These are phyloP conservation scores for Brachionus calyciflorus DNA, from an alignment of 1,140 invertebrate genomes.

Conservation along the genomic window DNA sequence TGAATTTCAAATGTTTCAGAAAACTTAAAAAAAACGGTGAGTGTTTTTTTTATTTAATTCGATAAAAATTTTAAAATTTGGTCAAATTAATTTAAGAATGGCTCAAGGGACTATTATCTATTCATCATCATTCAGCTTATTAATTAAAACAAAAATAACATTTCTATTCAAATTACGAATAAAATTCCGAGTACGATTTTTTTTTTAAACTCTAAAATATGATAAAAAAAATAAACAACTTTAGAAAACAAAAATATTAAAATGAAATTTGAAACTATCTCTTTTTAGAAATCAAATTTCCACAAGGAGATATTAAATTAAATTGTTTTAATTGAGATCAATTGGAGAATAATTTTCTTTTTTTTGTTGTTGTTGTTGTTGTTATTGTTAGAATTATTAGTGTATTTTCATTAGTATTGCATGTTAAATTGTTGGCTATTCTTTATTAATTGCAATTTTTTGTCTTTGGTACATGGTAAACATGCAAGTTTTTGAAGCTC, in stretches of 20 bases:
- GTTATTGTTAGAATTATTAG: not conserved
- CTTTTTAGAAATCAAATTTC: slow-evolving; percentile 29
- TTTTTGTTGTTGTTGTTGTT: no score
- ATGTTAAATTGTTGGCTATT: slow-evolving; percentile 1
- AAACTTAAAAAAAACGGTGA: no score
- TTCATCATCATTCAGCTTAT: not conserved
- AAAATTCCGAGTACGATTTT: no score
- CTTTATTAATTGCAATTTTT: not conserved
- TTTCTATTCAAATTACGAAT: no score
- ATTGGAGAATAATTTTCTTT: slow-evolving; percentile 39
- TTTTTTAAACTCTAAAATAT: no score
- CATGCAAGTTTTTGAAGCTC: not conserved
- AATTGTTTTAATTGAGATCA: slow-evolving; percentile 11
- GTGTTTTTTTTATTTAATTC: no score
- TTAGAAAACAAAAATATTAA: slow-evolving; percentile 7
- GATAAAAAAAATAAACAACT: no score
- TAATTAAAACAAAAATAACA: slow-evolving; percentile 44
- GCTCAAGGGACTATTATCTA: slow-evolving; percentile 16
- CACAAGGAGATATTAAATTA: slow-evolving; percentile 41
- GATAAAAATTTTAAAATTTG: no score
- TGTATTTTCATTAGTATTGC: not conserved
- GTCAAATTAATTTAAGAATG: no score
- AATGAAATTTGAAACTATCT: slow-evolving; percentile 42
- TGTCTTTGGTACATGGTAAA: not conserved
- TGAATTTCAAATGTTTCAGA: no score